Evolutionary conservation across 2,113 vertebrate genomes (phyloP).

Genomic region (Castor canadensis): DNA sequence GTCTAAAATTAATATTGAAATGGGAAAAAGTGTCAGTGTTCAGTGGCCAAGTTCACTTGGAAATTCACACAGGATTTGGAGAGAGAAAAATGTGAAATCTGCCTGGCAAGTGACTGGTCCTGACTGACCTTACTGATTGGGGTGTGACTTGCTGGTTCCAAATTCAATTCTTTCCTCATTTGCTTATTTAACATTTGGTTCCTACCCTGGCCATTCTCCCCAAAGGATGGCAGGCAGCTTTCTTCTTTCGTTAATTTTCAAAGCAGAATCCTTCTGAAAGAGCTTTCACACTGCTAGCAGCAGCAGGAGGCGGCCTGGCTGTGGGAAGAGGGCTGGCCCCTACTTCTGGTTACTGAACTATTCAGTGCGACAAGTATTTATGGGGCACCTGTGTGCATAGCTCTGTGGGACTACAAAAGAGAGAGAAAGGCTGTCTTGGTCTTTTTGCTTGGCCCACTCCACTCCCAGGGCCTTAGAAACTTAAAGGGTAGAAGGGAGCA

Average conservation of each 20-base stretch:
- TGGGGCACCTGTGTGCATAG: conserved; percentile 34
- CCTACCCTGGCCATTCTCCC: background rate
- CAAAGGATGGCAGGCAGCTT: background rate
- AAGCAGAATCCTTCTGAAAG: conserved; percentile 54
- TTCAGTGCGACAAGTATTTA: conserved; percentile 54
- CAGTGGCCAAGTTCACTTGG: background rate
- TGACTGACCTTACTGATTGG: background rate
- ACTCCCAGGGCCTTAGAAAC: conserved; percentile 32
- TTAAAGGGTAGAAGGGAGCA: conserved; percentile 34
- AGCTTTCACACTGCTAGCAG: background rate
- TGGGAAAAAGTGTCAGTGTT: background rate
- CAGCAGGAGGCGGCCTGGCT: background rate
- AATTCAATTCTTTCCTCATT: conserved; percentile 36
- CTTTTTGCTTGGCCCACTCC: conserved; percentile 6
- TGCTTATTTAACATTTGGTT: conserved; percentile 22
- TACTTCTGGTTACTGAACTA: conserved; percentile 55
- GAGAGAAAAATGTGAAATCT: background rate
- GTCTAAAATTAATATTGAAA: conserved; percentile 1
- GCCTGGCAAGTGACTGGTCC: background rate
- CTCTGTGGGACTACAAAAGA: conserved; percentile 37
- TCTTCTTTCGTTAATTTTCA: conserved; percentile 61
- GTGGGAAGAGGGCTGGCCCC: background rate
- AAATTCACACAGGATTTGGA: background rate
- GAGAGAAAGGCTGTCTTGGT: conserved; percentile 37
- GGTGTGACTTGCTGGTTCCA: background rate